A percentile compares a stretch with the other conserved stretches of the same genome.
phyloP scores from a whole-genome alignment of 2,113 vertebrate genomes.

The Acanthochromis polyacanthus region DNA sequence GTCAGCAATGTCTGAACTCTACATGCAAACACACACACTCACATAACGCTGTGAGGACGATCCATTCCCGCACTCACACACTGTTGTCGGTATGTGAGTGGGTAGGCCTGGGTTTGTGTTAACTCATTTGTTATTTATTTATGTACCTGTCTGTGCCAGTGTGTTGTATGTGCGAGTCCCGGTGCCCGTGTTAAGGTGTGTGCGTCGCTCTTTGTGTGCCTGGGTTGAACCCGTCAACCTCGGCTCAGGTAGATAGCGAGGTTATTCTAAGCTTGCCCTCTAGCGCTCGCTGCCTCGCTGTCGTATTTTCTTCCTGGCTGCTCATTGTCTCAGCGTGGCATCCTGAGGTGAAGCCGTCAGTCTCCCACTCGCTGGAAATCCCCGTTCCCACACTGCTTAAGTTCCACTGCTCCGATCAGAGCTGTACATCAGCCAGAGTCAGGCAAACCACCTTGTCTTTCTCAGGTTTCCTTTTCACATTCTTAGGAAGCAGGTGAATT shows the following conservation, averaged over 20 bases:
- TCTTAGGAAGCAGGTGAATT: slow-evolving; percentile 31
- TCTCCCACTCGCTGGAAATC: slow-evolving; percentile 65
- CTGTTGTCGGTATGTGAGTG: slow-evolving; percentile 11
- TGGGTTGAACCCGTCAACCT: slow-evolving; percentile 59
- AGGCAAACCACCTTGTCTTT: slow-evolving; percentile 1
- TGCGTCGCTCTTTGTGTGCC: slow-evolving; percentile 10
- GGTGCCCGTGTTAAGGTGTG: neutral
- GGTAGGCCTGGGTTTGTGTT: neutral
- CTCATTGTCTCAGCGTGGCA: slow-evolving; percentile 66
- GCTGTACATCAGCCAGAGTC: slow-evolving; percentile 8
- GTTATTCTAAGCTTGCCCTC: slow-evolving; percentile 69
- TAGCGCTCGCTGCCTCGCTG: slow-evolving; percentile 42
- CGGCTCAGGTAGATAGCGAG: slow-evolving; percentile 55
- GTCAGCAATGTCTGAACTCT: slow-evolving; percentile 54
- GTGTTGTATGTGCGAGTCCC: neutral
- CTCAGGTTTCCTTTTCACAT: slow-evolving; percentile 50
- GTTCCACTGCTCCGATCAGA: slow-evolving; percentile 55
- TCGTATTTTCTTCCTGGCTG: slow-evolving; percentile 65
- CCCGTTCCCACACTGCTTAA: slow-evolving; percentile 73
- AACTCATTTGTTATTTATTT: neutral
- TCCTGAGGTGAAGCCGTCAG: slow-evolving; percentile 66
- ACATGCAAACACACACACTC: slow-evolving; percentile 31
- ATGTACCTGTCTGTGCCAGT: slow-evolving; percentile 11
- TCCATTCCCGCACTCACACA: slow-evolving; percentile 12
- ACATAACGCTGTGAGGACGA: neutral